Conservation (phyloP, 2,888 invertebrate genomes). For the Onthophagus sagittarius region DNA sequence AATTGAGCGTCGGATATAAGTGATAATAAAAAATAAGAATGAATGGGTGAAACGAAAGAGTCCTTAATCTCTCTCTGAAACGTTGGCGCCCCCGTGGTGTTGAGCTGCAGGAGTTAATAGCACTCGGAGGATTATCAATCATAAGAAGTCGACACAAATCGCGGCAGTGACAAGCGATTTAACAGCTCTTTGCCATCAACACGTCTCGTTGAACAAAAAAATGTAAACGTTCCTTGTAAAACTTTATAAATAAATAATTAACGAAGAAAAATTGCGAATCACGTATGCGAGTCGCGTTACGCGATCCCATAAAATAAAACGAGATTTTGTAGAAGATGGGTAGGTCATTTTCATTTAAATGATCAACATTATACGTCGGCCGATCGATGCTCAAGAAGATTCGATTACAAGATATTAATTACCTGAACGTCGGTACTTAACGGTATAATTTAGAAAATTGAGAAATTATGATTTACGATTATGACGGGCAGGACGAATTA, state of each 20-base stretch:
- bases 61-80: neutral
- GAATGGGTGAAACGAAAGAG: neutral
- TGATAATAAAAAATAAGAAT: neutral
- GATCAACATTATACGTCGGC: neutral
- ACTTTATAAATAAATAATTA: neutral
- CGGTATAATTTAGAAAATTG: constrained; percentile 22
- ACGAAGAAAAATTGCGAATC: neutral
- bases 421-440: constrained; percentile 13
- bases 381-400: neutral
- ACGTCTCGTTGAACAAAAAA: neutral
- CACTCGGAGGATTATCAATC: constrained; percentile 32
- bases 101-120: constrained; percentile 30
- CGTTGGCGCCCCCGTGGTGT: constrained; percentile 27
- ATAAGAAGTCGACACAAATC: constrained; percentile 18
- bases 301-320: neutral
- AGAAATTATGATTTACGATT: constrained; percentile 25
- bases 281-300: neutral
- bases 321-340: neutral
- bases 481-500: constrained; percentile 14
- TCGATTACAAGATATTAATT: constrained; percentile 14
- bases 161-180: constrained; percentile 15
- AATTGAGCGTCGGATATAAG: neutral
- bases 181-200: constrained; percentile 15
- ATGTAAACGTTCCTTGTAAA: neutral
- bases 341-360: constrained; percentile 7